phyloP scores from a whole-genome alignment of 1,140 invertebrate genomes.

The Vanessa tameamea region DNA sequence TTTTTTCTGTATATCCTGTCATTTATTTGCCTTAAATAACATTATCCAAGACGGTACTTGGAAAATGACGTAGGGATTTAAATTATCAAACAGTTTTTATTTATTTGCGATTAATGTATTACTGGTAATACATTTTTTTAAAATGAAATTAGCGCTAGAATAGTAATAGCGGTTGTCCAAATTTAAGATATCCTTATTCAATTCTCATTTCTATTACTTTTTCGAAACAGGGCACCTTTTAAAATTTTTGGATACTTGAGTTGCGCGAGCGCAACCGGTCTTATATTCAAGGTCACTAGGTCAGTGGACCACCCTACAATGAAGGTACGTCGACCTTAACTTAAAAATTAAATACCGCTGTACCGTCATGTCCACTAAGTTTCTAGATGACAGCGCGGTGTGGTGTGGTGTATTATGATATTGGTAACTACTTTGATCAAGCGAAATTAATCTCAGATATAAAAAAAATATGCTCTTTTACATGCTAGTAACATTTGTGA shows the following conservation, averaged over 20 bases:
- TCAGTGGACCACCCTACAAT: constrained; percentile 54
- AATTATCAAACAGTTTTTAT: too few species aligned
- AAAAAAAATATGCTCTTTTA: too few species aligned
- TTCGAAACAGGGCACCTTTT: constrained; percentile 14
- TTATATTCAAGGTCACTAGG: constrained; percentile 64
- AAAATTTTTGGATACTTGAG: constrained; percentile 22
- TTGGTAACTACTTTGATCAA: too few species aligned
- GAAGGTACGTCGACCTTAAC: constrained; percentile 20
- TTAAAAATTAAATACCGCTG: constrained; percentile 16
- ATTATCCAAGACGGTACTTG: too few species aligned
- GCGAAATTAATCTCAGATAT: too few species aligned
- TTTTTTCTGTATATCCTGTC: too few species aligned
- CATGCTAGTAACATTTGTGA: too few species aligned
- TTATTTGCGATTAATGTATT: too few species aligned
- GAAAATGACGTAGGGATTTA: too few species aligned
- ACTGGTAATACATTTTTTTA: too few species aligned
- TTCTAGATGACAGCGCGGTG: background rate
- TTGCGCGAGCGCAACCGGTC: constrained; percentile 51
- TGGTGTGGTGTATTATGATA: background rate
- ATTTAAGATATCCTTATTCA: background rate
- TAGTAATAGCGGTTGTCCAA: background rate
- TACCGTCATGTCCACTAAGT: background rate
- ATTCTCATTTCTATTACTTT: background rate
- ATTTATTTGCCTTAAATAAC: too few species aligned
- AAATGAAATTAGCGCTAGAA: too few species aligned